A percentile compares a stretch with the other conserved stretches of the same genome.
phyloP scores from a whole-genome alignment of 1,140 invertebrate genomes.

The Oryzaephilus surinamensis region DNA sequence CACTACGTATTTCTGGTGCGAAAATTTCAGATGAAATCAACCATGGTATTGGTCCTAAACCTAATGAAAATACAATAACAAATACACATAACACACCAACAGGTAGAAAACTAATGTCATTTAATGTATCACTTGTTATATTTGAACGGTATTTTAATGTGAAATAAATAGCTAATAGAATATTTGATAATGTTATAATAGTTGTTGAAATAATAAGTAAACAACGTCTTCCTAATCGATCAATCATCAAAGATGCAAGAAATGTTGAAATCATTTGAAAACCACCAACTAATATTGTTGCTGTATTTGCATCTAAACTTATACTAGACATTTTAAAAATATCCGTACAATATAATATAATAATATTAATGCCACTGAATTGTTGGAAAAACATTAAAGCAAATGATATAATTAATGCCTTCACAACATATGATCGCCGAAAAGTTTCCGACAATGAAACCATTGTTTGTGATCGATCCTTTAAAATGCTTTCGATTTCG shows the following conservation, averaged over 20 bases:
- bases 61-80: slow-evolving; percentile 65
- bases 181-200: slow-evolving; percentile 49
- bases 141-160: slow-evolving; percentile 40
- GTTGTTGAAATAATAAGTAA: slow-evolving; percentile 56
- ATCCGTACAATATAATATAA: slow-evolving; percentile 61
- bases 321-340: slow-evolving; percentile 52
- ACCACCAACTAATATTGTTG: slow-evolving; percentile 59
- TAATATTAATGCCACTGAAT: slow-evolving; percentile 65
- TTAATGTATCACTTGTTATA: slow-evolving; percentile 10
- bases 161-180: slow-evolving; percentile 56
- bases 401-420: slow-evolving; percentile 42
- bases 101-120: slow-evolving; percentile 49
- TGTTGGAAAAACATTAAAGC: slow-evolving; percentile 74
- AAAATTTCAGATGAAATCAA: slow-evolving; percentile 66
- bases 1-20: slow-evolving; percentile 62
- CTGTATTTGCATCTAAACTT: slow-evolving; percentile 42
- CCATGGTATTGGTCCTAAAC: slow-evolving; percentile 74
- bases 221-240: slow-evolving; percentile 59
- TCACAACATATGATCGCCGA: slow-evolving; percentile 36
- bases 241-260: slow-evolving; percentile 59
- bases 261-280: slow-evolving; percentile 68
- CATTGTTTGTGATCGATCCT: slow-evolving; percentile 32
- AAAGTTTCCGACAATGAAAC: slow-evolving; percentile 37
- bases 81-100: slow-evolving; percentile 62
- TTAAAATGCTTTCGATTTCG: slow-evolving; percentile 41